Conservation (phyloP, 1,140 invertebrate species). For the Heterodera schachtii region DNA sequence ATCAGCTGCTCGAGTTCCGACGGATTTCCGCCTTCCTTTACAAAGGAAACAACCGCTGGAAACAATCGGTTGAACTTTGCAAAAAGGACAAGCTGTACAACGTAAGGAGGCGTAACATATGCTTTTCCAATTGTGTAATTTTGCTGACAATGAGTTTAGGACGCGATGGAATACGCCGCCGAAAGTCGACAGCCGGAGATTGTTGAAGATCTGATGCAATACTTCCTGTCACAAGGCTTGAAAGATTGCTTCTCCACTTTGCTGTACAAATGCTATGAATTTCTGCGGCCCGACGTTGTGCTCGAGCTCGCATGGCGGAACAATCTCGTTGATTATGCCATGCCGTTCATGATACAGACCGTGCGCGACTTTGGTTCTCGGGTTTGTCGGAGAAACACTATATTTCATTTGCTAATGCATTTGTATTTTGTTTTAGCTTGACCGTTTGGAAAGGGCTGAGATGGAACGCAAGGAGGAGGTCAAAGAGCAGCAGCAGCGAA, state of each 20-base stretch:
- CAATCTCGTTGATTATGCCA: slow-evolving; percentile 97
- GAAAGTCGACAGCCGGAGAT: slow-evolving; percentile 94
- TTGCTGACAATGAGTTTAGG: slow-evolving; percentile 69
- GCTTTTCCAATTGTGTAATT: slow-evolving; percentile 2
- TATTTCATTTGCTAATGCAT: background rate
- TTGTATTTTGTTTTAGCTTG: slow-evolving; percentile 66
- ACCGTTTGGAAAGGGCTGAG: slow-evolving; percentile 87
- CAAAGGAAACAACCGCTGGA: slow-evolving; percentile 99
- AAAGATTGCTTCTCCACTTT: slow-evolving; percentile 97
- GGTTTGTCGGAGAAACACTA: slow-evolving; percentile 22
- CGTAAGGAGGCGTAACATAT: slow-evolving; percentile 67
- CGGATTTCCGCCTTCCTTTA: slow-evolving; percentile 98
- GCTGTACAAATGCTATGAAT: slow-evolving; percentile 97
- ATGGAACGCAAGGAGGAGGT: slow-evolving; percentile 84
- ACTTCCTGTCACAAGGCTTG: slow-evolving; percentile 93
- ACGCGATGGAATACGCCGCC: slow-evolving; percentile 98
- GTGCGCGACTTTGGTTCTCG: slow-evolving; percentile 71
- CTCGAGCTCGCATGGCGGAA: slow-evolving; percentile 96
- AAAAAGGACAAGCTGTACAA: slow-evolving; percentile 95
- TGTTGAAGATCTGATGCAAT: slow-evolving; percentile 91
- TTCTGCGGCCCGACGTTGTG: slow-evolving; percentile 95
- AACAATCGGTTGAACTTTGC: slow-evolving; percentile 97
- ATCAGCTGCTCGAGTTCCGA: slow-evolving; percentile 97
- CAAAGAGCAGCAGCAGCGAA: slow-evolving; percentile 86
- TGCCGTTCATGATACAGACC: slow-evolving; percentile 98